Conservation (phyloP, 2,113 vertebrate species). For the Cyanistes caeruleus region DNA sequence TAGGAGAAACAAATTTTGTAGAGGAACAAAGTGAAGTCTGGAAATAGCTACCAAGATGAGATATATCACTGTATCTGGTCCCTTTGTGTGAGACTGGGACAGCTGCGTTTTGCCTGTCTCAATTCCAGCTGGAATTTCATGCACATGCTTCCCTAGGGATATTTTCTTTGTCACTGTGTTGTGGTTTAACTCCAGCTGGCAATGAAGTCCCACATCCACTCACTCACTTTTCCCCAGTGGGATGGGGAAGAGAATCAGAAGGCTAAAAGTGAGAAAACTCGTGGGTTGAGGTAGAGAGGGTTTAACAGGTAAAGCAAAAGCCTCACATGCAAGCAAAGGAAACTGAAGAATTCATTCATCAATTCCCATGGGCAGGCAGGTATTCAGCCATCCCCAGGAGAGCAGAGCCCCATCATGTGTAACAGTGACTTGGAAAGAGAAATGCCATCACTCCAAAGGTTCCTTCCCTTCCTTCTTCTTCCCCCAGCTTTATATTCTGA, state of each 20-base stretch:
- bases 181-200: neutral
- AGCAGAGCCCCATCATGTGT: neutral
- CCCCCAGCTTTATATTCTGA: neutral
- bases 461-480: neutral
- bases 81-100: neutral
- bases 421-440: neutral
- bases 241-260: neutral
- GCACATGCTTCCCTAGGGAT: neutral
- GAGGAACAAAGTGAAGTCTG: neutral
- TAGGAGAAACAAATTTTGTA: neutral
- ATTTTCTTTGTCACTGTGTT: neutral
- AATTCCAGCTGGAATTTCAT: neutral
- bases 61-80: neutral
- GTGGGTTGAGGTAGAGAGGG: neutral
- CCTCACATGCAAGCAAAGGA: neutral
- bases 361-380: accelerated
- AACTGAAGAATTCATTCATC: neutral
- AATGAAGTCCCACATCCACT: neutral
- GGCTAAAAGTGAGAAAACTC: neutral
- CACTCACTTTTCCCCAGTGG: neutral
- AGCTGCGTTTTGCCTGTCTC: neutral
- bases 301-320: neutral
- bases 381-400: neutral
- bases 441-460: neutral
- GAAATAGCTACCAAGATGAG: neutral